Percentiles rank a stretch among this genome's conserved stretches.
These are phyloP conservation scores for Ptychochromis oligacanthus DNA, from an alignment of 2,113 vertebrate species.

Conservation along the genomic window DNA sequence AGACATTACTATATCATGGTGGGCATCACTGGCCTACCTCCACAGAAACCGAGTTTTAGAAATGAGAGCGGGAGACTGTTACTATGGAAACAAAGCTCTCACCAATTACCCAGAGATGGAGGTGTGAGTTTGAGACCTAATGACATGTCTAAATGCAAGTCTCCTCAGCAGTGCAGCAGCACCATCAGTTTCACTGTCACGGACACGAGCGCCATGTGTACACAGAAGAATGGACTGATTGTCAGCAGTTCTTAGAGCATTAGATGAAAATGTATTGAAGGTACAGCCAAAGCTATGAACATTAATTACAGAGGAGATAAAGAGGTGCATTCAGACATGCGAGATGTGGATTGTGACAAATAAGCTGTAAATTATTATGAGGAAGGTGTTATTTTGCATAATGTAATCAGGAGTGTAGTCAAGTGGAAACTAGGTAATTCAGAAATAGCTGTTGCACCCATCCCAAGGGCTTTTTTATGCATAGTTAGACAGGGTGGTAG, in stretches of 20 bases:
- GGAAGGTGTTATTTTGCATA: not conserved
- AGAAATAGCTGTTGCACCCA: not conserved
- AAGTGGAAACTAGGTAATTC: not conserved
- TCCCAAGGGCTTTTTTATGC: not conserved
- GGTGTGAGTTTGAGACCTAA: conserved; percentile 63
- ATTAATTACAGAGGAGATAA: not conserved
- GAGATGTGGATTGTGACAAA: not conserved
- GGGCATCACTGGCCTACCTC: conserved; percentile 7
- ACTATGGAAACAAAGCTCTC: conserved; percentile 69
- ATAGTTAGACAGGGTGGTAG: not conserved
- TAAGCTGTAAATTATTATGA: not conserved
- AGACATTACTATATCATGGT: conserved; percentile 10
- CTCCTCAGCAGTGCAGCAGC: conserved; percentile 35
- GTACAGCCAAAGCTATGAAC: not conserved
- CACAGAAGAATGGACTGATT: not conserved
- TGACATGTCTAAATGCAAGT: conserved; percentile 71
- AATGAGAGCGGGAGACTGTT: conserved; percentile 43
- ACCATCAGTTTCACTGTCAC: not conserved
- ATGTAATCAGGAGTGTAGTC: not conserved
- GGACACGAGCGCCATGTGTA: not conserved
- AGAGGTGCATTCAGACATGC: not conserved
- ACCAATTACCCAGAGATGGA: conserved; percentile 54
- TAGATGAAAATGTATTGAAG: not conserved
- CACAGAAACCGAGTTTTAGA: not conserved
- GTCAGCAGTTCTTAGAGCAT: not conserved